phyloP scores from a whole-genome alignment of 2,888 invertebrate species.

The Merodon equestris region DNA sequence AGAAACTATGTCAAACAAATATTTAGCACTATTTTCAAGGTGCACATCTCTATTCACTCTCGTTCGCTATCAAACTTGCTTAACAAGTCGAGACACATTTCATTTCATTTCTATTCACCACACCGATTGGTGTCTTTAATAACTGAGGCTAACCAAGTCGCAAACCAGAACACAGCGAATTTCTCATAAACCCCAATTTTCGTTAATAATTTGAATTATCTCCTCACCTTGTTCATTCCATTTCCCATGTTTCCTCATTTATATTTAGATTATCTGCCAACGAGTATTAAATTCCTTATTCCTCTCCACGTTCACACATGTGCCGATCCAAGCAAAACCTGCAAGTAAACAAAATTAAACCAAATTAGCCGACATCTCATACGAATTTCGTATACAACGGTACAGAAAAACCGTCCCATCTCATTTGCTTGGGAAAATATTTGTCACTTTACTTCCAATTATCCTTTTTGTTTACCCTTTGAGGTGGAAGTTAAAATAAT shows the following conservation, averaged over 20 bases:
- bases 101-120: no score
- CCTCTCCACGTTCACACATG: constrained; percentile 12
- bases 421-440: constrained; percentile 30
- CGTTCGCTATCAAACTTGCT: no score
- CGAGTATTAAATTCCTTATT: constrained; percentile 43
- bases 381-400: constrained; percentile 20
- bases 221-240: constrained; percentile 94
- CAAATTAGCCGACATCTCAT: constrained; percentile 10
- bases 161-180: no score
- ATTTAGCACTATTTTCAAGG: no score
- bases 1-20: no score
- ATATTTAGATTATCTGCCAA: constrained; percentile 69
- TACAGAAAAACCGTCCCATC: constrained; percentile 6
- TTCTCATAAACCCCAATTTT: not conserved
- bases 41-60: no score
- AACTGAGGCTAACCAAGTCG: no score
- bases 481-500: no score
- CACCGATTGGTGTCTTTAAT: no score
- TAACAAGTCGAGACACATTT: no score
- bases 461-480: not conserved
- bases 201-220: not conserved
- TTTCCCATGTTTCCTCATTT: constrained; percentile 85
- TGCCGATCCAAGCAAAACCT: constrained; percentile 19
- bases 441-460: constrained; percentile 29
- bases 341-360: constrained; percentile 28